A percentile compares a stretch with the other conserved stretches of the same genome.
Conservation (phyloP, 1,140 invertebrate species). For the Eupeodes corollae region DNA sequence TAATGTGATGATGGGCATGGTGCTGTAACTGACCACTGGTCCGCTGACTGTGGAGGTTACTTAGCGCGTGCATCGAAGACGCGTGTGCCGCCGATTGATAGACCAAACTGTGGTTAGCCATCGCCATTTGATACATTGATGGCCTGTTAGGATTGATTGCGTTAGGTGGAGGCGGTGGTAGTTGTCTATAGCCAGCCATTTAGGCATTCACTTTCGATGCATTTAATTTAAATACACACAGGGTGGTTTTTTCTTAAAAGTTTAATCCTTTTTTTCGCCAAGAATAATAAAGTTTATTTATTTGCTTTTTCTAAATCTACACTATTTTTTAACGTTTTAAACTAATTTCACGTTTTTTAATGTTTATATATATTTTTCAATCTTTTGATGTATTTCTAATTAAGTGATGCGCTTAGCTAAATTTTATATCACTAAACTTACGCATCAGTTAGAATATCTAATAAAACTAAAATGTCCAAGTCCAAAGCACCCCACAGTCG, state of each 20-base stretch:
- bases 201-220: not conserved
- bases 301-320: not conserved
- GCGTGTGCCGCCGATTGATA: conserved; percentile 37
- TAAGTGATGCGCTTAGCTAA: too few species aligned
- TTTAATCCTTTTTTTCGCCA: too few species aligned
- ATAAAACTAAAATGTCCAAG: too few species aligned
- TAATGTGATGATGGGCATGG: conserved; percentile 31
- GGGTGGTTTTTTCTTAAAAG: not conserved
- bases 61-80: conserved; percentile 31
- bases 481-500: too few species aligned
- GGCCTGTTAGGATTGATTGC: conserved; percentile 32
- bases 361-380: not conserved
- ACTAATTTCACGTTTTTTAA: not conserved
- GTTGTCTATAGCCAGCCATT: conserved; percentile 31
- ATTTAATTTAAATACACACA: not conserved
- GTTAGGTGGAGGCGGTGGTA: conserved; percentile 15
- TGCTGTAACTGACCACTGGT: conserved; percentile 13
- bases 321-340: not conserved
- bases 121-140: conserved; percentile 25
- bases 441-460: too few species aligned
- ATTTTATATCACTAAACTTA: too few species aligned
- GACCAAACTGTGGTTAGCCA: conserved; percentile 35
- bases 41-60: conserved; percentile 32
- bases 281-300: too few species aligned
- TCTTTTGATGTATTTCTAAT: too few species aligned